Evolutionary conservation across 1,140 invertebrate genomes (phyloP).

Genomic region (Chironomus tepperi): DNA sequence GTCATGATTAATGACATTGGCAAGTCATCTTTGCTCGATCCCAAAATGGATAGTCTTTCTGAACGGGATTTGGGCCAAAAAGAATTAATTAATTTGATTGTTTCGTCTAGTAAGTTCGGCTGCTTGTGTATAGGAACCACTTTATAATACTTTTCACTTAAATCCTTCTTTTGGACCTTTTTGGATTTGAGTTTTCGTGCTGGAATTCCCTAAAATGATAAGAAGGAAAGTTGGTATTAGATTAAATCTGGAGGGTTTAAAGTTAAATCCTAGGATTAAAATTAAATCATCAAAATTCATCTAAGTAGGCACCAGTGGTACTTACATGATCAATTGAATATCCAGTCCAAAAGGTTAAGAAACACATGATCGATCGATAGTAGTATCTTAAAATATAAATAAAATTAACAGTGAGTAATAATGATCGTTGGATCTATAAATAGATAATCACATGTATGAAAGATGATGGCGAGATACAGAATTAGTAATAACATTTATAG

Average conservation of each 20-base stretch:
- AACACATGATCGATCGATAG: not conserved
- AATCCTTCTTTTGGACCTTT: not conserved
- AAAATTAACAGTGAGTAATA: not conserved
- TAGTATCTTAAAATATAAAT: not conserved
- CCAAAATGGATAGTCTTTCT: not conserved
- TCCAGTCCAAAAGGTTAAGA: not conserved
- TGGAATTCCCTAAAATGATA: not conserved
- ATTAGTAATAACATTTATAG: not conserved
- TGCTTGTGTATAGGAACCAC: not conserved
- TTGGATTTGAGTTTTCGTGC: not conserved
- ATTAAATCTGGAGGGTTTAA: too few species aligned
- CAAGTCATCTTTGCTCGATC: not conserved
- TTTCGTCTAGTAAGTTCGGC: not conserved
- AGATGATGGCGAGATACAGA: slow-evolving; percentile 1
- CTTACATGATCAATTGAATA: not conserved
- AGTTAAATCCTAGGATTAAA: too few species aligned
- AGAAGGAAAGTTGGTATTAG: too few species aligned
- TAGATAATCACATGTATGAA: not conserved
- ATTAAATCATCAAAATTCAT: too few species aligned
- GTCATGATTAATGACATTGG: not conserved
- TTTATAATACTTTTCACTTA: not conserved
- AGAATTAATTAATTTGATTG: not conserved
- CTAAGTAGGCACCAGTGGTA: too few species aligned
- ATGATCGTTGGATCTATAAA: not conserved
- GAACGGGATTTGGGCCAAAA: slow-evolving; percentile 5